Evolutionary conservation across 2,888 invertebrate species (phyloP).

Genomic region (Amblyjoppa proteus): DNA sequence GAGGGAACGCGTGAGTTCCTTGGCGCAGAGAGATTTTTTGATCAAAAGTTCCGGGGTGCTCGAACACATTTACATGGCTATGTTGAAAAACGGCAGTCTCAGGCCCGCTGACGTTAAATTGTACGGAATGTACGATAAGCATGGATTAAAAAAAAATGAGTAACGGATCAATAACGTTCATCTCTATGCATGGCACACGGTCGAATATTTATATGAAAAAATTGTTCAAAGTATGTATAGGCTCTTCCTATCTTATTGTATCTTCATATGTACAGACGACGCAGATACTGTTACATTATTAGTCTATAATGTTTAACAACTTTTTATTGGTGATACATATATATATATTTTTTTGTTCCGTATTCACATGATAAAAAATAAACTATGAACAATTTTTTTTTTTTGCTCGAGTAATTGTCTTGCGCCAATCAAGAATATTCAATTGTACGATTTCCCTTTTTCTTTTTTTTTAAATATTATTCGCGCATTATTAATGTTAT

Average conservation of each 20-base stretch:
- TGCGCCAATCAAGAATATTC: slow-evolving; percentile 53
- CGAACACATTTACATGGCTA: slow-evolving; percentile 88
- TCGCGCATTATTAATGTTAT: slow-evolving; percentile 34
- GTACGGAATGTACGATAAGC: slow-evolving; percentile 88
- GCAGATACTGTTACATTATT: slow-evolving; percentile 57
- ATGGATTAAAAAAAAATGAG: slow-evolving; percentile 69
- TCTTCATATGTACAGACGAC: slow-evolving; percentile 64
- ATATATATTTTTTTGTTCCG: slow-evolving; percentile 85
- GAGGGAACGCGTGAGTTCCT: slow-evolving; percentile 88
- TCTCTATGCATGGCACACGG: background rate
- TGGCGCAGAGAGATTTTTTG: slow-evolving; percentile 90
- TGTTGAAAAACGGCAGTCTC: slow-evolving; percentile 89
- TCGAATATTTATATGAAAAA: background rate
- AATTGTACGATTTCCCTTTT: slow-evolving; percentile 54
- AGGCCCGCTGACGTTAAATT: slow-evolving; percentile 89
- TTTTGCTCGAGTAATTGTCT: slow-evolving; percentile 55
- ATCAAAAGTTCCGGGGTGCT: slow-evolving; percentile 90
- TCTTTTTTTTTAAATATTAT: slow-evolving; percentile 44
- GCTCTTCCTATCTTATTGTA: slow-evolving; percentile 59
- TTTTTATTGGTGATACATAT: slow-evolving; percentile 88
- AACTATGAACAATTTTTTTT: slow-evolving; percentile 87
- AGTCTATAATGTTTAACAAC: slow-evolving; percentile 86
- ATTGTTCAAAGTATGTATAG: slow-evolving; percentile 33
- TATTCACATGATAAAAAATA: slow-evolving; percentile 89
- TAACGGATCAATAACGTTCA: slow-evolving; percentile 49